Base-by-base conservation (phyloP, 2,888 invertebrate species). In the Koerneria pararmatus region DNA sequence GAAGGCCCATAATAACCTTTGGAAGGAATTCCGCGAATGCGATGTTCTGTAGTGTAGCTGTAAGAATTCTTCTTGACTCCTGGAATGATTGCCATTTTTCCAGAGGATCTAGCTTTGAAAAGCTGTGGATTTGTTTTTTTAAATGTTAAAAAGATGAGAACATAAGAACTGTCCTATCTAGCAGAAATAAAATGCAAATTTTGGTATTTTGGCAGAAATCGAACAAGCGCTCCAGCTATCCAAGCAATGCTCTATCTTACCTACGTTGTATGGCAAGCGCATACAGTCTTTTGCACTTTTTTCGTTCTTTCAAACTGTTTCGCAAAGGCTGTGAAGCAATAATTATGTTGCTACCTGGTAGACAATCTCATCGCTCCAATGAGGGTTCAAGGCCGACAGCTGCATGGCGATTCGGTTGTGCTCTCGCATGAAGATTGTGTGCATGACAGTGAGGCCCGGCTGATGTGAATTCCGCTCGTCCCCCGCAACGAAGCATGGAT, bases 1-100 rank as follows among this genome's bases (percentile, higher is more conserved):
- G 58, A 1, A n/a, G 29, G 2, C 11, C 27, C 32, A 93, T 92
- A 11, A 95, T 87, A 57, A 97, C 87, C 67, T 94, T 88, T 0
- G 95, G 95, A 62, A 97, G 85, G 71, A 83, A 86, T 70, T 86
- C 85, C 54, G 83, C 79, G 75, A 83, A 86, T 1, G 84, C 79
- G 35, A 86, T 83, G 68, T 85, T 83, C 71, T 86, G 87, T 91
- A 93, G 72, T 54, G 84, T 78, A 22, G 85, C 86, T 2, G 77
- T 77, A 0, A 85, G 74, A 58, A 86, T 85, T 61, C 84, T 78
- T 35, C 86, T 79, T 1, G 84, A 79, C 70, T 85, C 84, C 71
- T 84, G 76, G 56, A 71, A 66, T 27, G 15, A 6, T 8, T n/a
- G n/a, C 46, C 11, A n/a, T n/a, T 19, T 11, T 15, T 19, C 11